Evolutionary conservation across 2,888 invertebrate genomes (phyloP), one percentile per base, ranked within the genome.

Genomic region (Drosophila testacea): DNA sequence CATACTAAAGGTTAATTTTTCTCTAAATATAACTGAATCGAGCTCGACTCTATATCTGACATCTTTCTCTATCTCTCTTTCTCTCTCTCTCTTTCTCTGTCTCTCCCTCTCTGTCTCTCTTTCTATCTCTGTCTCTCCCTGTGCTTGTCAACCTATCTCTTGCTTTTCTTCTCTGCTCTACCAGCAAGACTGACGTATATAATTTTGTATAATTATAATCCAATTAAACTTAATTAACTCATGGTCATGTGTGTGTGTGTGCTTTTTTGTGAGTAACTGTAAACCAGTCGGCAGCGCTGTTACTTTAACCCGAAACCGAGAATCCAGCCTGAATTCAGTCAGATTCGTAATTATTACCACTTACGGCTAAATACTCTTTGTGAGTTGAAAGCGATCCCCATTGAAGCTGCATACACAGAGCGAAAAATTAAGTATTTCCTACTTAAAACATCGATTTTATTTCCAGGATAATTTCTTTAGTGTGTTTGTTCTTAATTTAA

Each of bases 141-240:
- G 5, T 5, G 7, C 7, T 32, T 32, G 3, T 2, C 7, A 32
- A 32, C 32, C 32, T 32, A 7, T 32, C 32, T 32, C 32, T 32
- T 32, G 32, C 32, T 9, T 6, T 32, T 32, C 0, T 32, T 7
- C 32, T 7, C 32, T 9, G 32, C 36, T 16, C 54, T 16, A 4
- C 6, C 34, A 36, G 4, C 42, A 22, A 22, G 22, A 22, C 22
- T 22, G 22, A 22, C 22, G 22, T 22, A 67, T 72, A 63, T 76
- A 69, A 75, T 76, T 75, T 75, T 74, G 64, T 85, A 71, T 87
- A 81, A 87, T 88, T 79, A 82, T 80, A 82, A 89, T 83, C 82
- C 85, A 90, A 88, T 88, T 90, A 81, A 90, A 83, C 79, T 80
- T 89, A 89, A 88, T 89, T 89, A 86, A 83, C 82, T 84, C 81